These are phyloP conservation scores for Arctocebus calabarensis DNA, from an alignment of 2,797 vertebrate species.

Conservation along the genomic window DNA sequence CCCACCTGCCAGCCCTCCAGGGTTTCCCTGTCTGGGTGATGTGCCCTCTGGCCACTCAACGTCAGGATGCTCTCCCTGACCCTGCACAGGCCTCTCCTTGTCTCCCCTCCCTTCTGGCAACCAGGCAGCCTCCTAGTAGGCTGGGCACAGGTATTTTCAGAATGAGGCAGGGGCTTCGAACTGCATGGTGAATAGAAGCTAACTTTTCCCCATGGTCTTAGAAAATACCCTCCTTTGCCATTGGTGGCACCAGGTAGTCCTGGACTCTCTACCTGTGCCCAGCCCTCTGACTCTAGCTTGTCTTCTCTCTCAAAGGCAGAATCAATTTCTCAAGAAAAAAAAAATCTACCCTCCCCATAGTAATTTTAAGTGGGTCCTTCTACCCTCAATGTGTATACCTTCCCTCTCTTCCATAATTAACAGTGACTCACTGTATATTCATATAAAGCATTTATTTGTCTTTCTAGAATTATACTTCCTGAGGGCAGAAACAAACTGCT, in stretches of 20 bases:
- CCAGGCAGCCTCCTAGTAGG: background rate
- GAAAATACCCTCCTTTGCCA: background rate
- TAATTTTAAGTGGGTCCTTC: background rate
- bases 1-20: background rate
- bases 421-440: too few species aligned
- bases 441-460: rapidly evolving
- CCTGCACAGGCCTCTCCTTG: background rate
- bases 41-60: background rate
- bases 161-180: background rate
- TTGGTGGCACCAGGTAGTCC: background rate
- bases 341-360: background rate
- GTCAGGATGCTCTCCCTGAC: background rate
- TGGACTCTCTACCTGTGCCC: background rate
- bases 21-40: too few species aligned
- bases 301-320: background rate
- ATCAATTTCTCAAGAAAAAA: background rate
- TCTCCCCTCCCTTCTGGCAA: too few species aligned
- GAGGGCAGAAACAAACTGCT: background rate
- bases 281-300: background rate
- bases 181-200: too few species aligned
- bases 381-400: background rate
- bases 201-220: background rate
- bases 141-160: background rate
- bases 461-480: background rate
- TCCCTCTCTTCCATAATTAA: background rate